Percentiles rank a stretch among this genome's conserved stretches.
Evolutionary conservation across 2,888 invertebrate genomes (phyloP).

Genomic region (Apamea epomidion): DNA sequence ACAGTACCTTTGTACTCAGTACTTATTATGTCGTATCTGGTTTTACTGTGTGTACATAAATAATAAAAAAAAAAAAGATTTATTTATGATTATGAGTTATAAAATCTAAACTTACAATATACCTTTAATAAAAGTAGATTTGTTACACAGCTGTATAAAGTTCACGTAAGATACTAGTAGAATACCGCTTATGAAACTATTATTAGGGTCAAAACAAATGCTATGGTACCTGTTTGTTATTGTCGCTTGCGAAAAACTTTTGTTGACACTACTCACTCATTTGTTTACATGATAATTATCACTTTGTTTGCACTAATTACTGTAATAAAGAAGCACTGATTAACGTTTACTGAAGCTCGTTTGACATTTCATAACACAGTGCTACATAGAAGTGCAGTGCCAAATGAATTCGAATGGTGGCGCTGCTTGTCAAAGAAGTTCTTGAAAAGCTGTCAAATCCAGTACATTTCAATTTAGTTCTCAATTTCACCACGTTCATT

Average conservation of each 20-base stretch:
- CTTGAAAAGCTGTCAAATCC: not conserved
- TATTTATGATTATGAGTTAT: too few relatives aligned
- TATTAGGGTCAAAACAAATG: not conserved
- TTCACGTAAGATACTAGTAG: too few relatives aligned
- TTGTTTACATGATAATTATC: not conserved
- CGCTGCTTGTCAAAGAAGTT: constrained; percentile 6
- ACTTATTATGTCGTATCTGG: too few relatives aligned
- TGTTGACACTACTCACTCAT: not conserved
- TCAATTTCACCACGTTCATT: not conserved
- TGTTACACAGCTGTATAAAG: not conserved
- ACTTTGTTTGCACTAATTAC: not conserved
- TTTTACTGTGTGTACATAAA: too few relatives aligned
- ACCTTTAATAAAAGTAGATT: not conserved
- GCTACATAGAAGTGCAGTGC: not conserved
- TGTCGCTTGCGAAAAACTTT: not conserved
- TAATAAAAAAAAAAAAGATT: too few relatives aligned
- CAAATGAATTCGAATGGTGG: not conserved
- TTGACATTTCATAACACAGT: not conserved
- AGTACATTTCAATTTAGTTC: constrained; percentile 1
- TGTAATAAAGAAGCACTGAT: too few relatives aligned
- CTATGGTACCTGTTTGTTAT: not conserved
- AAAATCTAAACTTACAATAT: too few relatives aligned
- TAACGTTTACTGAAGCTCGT: not conserved
- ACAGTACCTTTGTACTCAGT: too few relatives aligned
- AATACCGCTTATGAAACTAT: not conserved